phyloP scores from a whole-genome alignment of 2,797 vertebrate genomes.

The Ceyx erithaca region DNA sequence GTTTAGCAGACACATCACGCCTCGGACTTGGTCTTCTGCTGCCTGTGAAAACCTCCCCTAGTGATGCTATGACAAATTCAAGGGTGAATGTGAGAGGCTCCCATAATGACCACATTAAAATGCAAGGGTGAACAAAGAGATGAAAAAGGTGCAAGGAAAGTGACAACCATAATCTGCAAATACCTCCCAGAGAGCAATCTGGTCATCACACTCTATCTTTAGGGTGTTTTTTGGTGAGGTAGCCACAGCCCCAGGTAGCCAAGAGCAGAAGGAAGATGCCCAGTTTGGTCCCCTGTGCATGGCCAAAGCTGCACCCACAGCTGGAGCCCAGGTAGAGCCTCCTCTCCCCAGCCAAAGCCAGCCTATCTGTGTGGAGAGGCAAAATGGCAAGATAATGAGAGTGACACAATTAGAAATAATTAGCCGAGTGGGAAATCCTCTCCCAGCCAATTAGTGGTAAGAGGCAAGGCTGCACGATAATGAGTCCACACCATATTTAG shows the following conservation, averaged over 20 bases:
- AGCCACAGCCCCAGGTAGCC: neutral
- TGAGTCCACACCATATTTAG: neutral
- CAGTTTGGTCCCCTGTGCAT: too few relatives aligned
- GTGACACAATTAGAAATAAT: slow-evolving; percentile 36
- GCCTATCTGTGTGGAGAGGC: neutral
- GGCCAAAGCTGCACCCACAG: accelerated
- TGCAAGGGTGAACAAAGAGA: neutral
- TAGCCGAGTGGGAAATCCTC: neutral
- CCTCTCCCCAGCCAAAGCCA: neutral
- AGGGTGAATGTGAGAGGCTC: neutral
- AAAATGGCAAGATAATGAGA: neutral
- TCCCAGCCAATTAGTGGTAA: slow-evolving; percentile 43
- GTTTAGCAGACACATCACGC: neutral
- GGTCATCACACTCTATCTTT: accelerated
- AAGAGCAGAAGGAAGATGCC: neutral
- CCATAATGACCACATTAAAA: neutral
- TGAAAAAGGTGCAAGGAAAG: neutral
- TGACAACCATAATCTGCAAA: neutral
- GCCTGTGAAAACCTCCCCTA: neutral
- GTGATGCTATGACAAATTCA: neutral
- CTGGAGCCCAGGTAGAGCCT: neutral
- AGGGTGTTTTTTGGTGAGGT: neutral
- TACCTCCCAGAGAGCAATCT: neutral
- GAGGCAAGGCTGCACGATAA: neutral
- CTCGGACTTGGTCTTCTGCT: neutral